Evolutionary conservation across 2,888 invertebrate species (phyloP).

Genomic region (Dryococelus australis): DNA sequence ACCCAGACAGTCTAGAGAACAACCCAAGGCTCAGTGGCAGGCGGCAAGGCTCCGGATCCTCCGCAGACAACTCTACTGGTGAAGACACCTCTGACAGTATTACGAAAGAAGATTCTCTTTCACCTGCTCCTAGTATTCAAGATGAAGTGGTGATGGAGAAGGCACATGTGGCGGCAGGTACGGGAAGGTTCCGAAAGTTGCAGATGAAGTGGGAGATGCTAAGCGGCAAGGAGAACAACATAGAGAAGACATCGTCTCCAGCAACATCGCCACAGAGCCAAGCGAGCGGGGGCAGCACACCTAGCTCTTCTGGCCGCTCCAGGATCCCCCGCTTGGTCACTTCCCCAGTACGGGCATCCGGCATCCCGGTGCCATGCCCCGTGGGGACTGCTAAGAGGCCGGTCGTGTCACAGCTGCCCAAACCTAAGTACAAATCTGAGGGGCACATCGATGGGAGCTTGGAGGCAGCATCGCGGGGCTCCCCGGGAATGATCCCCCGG

Average conservation of each 20-base stretch:
- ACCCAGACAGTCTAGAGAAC: constrained; percentile 76
- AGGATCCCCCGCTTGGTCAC: constrained; percentile 79
- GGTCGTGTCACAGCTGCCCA: constrained; percentile 28
- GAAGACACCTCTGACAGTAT: constrained; percentile 50
- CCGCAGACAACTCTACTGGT: constrained; percentile 42
- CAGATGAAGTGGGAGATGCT: constrained; percentile 85
- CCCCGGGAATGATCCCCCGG: constrained; percentile 28
- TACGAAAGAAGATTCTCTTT: constrained; percentile 41
- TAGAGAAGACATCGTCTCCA: constrained; percentile 48
- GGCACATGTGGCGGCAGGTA: constrained; percentile 56
- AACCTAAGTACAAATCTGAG: not conserved
- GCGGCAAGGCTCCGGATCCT: constrained; percentile 46
- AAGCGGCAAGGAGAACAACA: constrained; percentile 63
- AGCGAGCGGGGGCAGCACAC: constrained; percentile 28
- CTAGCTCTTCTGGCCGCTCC: constrained; percentile 56
- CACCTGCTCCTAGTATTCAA: constrained; percentile 43
- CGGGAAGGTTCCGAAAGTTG: constrained; percentile 75
- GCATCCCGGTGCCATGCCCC: constrained; percentile 63
- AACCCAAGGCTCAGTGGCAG: constrained; percentile 56
- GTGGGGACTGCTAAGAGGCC: constrained; percentile 25
- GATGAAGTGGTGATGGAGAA: constrained; percentile 19
- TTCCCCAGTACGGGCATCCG: constrained; percentile 65
- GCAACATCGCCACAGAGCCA: constrained; percentile 22
- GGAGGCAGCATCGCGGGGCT: not conserved
- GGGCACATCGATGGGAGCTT: not conserved